phyloP scores from a whole-genome alignment of 2,888 invertebrate species.

The Drosophila kokeensis region DNA sequence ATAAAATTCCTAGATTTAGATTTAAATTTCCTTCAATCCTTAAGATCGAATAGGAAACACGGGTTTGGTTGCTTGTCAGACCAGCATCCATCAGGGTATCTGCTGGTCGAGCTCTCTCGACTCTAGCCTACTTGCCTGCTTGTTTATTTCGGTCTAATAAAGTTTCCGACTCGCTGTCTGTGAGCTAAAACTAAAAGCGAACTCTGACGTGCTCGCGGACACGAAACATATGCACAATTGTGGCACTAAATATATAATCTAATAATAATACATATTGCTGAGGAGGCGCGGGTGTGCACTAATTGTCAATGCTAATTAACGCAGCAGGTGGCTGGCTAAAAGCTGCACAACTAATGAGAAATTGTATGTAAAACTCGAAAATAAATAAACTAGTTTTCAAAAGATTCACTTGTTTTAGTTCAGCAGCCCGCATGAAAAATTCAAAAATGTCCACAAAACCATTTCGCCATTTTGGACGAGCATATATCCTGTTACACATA shows the following conservation, averaged over 20 bases:
- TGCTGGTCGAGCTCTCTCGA: background rate
- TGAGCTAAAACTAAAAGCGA: conserved; percentile 4
- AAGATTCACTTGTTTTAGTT: background rate
- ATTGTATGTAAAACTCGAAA: too few relatives aligned
- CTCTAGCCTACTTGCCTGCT: background rate
- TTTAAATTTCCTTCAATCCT: background rate
- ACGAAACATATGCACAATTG: background rate
- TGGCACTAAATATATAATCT: conserved; percentile 5
- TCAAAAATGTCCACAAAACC: background rate
- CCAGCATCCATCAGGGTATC: background rate
- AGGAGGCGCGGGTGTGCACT: conserved; percentile 15
- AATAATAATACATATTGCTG: conserved; percentile 20
- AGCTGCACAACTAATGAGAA: conserved; percentile 1
- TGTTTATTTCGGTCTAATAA: conserved; percentile 59
- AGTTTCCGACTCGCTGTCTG: conserved; percentile 69
- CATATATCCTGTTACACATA: conserved; percentile 33
- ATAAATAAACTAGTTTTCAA: background rate
- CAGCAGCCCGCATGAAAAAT: background rate
- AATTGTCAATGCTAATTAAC: conserved; percentile 28
- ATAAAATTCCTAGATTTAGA: too few relatives aligned
- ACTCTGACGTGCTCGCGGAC: background rate
- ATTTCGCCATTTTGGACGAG: background rate
- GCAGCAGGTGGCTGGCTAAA: conserved; percentile 16
- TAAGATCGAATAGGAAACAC: background rate
- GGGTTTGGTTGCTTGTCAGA: background rate